phyloP scores from a whole-genome alignment of 2,797 vertebrate species.

The Heteromormyrus szaboi region DNA sequence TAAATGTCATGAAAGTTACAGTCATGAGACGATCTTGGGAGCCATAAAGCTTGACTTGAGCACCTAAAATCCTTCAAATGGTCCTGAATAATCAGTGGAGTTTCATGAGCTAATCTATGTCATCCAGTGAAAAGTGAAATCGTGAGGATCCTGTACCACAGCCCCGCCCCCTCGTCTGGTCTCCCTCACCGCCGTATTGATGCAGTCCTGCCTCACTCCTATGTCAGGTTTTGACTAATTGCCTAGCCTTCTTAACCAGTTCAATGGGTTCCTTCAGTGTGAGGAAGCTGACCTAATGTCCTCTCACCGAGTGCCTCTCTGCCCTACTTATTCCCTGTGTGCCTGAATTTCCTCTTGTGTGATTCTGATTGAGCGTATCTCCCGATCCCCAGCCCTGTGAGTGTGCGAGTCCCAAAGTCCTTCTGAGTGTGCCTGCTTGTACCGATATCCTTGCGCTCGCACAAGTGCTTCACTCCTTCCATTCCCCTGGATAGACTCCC shows the following conservation, averaged over 20 bases:
- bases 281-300: not conserved
- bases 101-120: not conserved
- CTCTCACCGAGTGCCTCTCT: not conserved
- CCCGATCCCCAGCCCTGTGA: not conserved
- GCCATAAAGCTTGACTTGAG: not conserved
- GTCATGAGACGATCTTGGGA: not conserved
- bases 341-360: not conserved
- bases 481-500: not conserved
- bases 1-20: not conserved
- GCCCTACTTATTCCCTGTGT: not conserved
- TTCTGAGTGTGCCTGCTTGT: not conserved
- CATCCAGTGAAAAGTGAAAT: not conserved
- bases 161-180: not conserved
- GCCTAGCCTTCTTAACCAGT: not conserved
- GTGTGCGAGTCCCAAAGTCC: not conserved
- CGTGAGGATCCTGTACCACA: not conserved
- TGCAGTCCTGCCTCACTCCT: not conserved
- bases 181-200: not conserved
- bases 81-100: not conserved
- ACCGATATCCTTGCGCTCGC: not conserved
- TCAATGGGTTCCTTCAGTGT: not conserved
- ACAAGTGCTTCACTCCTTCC: not conserved
- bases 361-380: not conserved
- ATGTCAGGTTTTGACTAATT: not conserved
- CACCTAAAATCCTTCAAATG: not conserved